phyloP scores from a whole-genome alignment of 2,888 invertebrate genomes.

The Cosmia trapezina region DNA sequence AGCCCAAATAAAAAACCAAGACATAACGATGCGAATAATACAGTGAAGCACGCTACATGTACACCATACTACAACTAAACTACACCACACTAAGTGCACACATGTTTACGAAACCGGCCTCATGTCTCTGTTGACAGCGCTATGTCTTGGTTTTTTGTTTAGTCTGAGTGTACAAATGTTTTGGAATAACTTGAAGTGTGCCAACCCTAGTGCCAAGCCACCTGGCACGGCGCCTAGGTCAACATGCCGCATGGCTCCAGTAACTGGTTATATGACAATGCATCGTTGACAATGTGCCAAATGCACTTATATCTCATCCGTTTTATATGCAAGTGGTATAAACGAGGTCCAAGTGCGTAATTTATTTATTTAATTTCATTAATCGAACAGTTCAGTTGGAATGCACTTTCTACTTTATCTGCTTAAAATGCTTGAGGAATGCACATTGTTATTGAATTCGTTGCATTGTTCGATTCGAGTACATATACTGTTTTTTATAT shows the following conservation, averaged over 20 bases:
- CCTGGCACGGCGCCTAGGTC: constrained; percentile 71
- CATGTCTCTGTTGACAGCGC: no score
- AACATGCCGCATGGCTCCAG: constrained; percentile 52
- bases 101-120: no score
- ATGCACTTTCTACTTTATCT: background rate
- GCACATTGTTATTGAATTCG: background rate
- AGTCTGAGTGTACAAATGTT: no score
- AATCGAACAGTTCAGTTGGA: constrained; percentile 4
- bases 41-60: no score
- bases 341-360: constrained; percentile 2
- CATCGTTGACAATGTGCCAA: constrained; percentile 62
- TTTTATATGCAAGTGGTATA: constrained; percentile 31
- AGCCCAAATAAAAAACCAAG: no score
- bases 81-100: no score
- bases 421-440: background rate
- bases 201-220: constrained; percentile 52
- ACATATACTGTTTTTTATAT: no score
- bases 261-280: constrained; percentile 59
- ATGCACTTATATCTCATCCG: constrained; percentile 38
- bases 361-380: constrained; percentile 35
- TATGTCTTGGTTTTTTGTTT: no score
- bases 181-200: constrained; percentile 12
- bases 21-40: no score
- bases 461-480: background rate
- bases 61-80: no score